Evolutionary conservation across 2,888 invertebrate species (phyloP), one percentile per base, ranked within the genome.

Genomic region (Malacosoma neustria): DNA sequence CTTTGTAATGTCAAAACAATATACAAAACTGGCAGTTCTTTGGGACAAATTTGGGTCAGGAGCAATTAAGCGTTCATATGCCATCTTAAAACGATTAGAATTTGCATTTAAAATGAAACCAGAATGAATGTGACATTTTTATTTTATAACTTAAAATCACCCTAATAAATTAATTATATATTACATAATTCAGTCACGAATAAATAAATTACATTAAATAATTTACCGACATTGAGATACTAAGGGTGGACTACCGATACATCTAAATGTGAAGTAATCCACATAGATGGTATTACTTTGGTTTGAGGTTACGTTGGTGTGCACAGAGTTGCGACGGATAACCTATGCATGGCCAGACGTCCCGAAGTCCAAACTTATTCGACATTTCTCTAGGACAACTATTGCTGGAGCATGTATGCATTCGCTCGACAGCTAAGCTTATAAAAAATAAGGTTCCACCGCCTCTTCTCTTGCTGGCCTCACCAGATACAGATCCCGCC

Each of bases 401-500:
- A n/a, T n/a, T n/a, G n/a, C n/a, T n/a, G n/a, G n/a, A n/a, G n/a
- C n/a, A n/a, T n/a, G n/a, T n/a, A n/a, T n/a, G n/a, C n/a, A n/a
- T n/a, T n/a, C n/a, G n/a, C n/a, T n/a, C n/a, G n/a, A n/a, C n/a
- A n/a, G n/a, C n/a, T n/a, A n/a, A n/a, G n/a, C n/a, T n/a, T n/a
- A n/a, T 15, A 14, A 7, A 6, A 35, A 11, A 71, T 89, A 89
- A 40, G 89, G 89, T 68, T 90, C 89, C 63, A 85, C 72, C 52
- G 84, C 72, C 54, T 67, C 79, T 51, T 75, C 64, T 62, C 87
- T 87, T 45, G 87, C 82, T 56, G 89, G 89, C 61, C 89, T 85
- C 71, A 89, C 87, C 65, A 89, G 87, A 71, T 88, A 89, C 41
- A 87, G 80, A 72, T 87, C 89, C 64, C 90, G 88, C 75, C 90